Base-by-base conservation (phyloP, 2,888 invertebrate species). In the Isoperla grammatica region DNA sequence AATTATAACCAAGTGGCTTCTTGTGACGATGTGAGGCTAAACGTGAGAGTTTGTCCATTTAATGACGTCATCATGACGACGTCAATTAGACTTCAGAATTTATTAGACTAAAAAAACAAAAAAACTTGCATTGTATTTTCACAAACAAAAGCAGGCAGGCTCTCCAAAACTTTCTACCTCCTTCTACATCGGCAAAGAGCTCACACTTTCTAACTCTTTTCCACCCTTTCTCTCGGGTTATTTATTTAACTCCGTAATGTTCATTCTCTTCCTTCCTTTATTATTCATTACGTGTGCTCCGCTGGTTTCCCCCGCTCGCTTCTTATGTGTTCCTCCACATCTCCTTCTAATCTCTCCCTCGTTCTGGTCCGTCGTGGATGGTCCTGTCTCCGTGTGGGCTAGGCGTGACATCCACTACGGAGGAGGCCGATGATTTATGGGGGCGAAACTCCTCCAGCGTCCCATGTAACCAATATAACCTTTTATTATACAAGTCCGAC, bases 401-500 rank as follows among this genome's bases (percentile, higher is more conserved):
- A 5, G n/a, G 19, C 45, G 22, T 12, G n/a, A n/a, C 11, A 46
- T 17, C 22, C 46, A 20, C 22, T n/a, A n/a, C n/a, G n/a, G n/a
- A n/a, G n/a, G n/a, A n/a, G n/a, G n/a, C 37, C 20, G 35, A 50
- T 50, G 50, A 50, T 50, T 50, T 53, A 39, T 39, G 19, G 37
- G 35, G 15, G n/a, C 29, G 20, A 19, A 37, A 50, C 50, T 50
- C 50, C 35, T 50, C 9, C 15, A 50, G 35, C n/a, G 50, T 50
- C 50, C 50, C 53, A 17, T 53, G 53, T 39, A 39, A 37, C 53
- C 53, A 39, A 53, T 53, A 53, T 39, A 50, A 50, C 50, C 50
- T 37, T n/a, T n/a, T n/a, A 50, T 50, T 50, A 50, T 50, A 50
- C 50, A 50, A 39, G 17, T 39, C 53, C 39, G 17, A 9, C 17